A percentile compares a stretch with the other conserved stretches of the same genome.
Evolutionary conservation across 2,888 invertebrate genomes (phyloP).

Genomic region (Oxycera nigricornis): DNA sequence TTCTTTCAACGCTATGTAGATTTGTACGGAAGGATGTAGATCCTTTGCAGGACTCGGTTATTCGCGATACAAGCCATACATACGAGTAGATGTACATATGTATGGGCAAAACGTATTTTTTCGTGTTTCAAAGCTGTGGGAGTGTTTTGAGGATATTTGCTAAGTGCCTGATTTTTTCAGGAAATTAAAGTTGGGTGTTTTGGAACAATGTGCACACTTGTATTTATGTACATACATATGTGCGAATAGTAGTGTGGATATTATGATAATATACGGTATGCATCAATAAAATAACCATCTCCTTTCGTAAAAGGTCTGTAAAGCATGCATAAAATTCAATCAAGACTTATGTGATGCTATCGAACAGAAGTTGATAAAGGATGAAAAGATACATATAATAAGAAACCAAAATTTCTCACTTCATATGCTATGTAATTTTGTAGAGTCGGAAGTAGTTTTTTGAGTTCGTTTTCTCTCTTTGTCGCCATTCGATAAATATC

Average conservation of each 20-base stretch:
- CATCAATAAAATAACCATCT: too few relatives aligned
- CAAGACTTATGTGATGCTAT: too few relatives aligned
- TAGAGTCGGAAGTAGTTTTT: too few relatives aligned
- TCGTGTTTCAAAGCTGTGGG: not conserved
- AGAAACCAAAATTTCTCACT: too few relatives aligned
- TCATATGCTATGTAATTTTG: too few relatives aligned
- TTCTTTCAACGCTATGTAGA: not conserved
- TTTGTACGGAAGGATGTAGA: not conserved
- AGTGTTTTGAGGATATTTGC: not conserved
- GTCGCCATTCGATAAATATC: too few relatives aligned
- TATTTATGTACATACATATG: not conserved
- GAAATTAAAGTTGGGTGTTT: not conserved
- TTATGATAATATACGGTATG: too few relatives aligned
- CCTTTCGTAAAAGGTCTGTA: too few relatives aligned
- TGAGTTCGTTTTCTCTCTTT: too few relatives aligned
- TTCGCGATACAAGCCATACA: not conserved
- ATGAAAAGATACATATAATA: too few relatives aligned
- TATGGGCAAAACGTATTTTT: not conserved
- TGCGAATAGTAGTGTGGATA: not conserved
- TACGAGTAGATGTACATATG: not conserved
- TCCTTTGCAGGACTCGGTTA: not conserved
- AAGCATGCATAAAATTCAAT: too few relatives aligned
- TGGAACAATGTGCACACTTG: not conserved
- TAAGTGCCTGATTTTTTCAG: conserved; percentile 13
- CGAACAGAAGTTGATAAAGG: too few relatives aligned